Percentiles rank a stretch among this genome's conserved stretches.
Evolutionary conservation across 2,888 invertebrate species (phyloP).

Genomic region (Ptycholaimellus sp.): DNA sequence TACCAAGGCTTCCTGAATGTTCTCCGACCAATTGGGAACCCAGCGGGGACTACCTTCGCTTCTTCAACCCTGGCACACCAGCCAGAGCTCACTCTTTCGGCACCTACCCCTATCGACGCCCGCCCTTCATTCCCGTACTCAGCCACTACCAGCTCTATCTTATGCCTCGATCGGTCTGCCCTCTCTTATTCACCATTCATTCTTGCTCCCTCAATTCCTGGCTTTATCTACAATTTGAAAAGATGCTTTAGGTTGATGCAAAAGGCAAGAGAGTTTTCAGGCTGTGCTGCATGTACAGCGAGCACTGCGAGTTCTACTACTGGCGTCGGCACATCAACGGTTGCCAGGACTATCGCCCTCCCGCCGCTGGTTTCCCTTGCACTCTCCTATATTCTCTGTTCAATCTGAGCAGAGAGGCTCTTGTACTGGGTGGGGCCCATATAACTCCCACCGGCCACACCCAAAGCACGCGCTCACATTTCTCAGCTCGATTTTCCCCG

Average conservation of each 20-base stretch:
- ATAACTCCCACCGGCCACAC: no score
- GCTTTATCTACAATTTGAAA: conserved; percentile 11
- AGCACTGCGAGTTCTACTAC: conserved; percentile 58
- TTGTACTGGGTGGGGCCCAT: no score
- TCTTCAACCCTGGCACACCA: conserved; percentile 20
- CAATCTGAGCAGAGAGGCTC: no score
- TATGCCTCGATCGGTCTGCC: conserved; percentile 44
- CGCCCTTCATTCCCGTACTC: conserved; percentile 33
- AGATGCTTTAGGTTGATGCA: no score
- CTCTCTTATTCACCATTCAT: not conserved
- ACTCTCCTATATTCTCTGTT: no score
- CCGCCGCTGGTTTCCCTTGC: conserved; percentile 42
- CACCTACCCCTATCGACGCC: conserved; percentile 49
- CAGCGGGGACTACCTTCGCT: conserved; percentile 13
- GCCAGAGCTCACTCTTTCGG: conserved; percentile 45
- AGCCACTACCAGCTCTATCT: conserved; percentile 86
- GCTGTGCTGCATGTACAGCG: conserved; percentile 53
- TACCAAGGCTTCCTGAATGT: conserved; percentile 60
- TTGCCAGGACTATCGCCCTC: conserved; percentile 73
- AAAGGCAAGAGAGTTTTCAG: conserved; percentile 61
- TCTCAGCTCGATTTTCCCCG: no score
- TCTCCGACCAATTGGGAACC: conserved; percentile 67
- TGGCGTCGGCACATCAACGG: conserved; percentile 65
- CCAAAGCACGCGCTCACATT: no score
- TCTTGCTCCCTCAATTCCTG: not conserved